Percentiles rank a stretch among this genome's conserved stretches.
phyloP scores from a whole-genome alignment of 1,140 invertebrate species.

The Procambarus virginalis region DNA sequence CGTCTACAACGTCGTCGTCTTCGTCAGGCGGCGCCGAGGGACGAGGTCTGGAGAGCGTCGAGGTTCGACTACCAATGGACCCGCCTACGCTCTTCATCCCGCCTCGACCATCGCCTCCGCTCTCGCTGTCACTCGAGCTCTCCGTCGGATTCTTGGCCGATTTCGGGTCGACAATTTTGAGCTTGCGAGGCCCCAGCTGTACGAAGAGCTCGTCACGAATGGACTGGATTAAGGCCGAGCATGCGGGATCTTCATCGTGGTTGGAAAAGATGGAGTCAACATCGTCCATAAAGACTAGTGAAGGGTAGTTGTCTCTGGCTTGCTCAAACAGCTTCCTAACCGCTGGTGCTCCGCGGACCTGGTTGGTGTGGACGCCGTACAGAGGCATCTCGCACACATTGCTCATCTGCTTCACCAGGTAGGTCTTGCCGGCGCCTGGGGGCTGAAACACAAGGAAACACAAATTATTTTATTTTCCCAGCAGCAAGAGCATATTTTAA shows the following conservation, averaged over 20 bases:
- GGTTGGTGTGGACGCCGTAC: slow-evolving; percentile 69
- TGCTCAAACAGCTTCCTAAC: slow-evolving; percentile 64
- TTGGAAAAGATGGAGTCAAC: slow-evolving; percentile 68
- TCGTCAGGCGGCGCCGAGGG: slow-evolving; percentile 45
- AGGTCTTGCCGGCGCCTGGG: slow-evolving; percentile 70
- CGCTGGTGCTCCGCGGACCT: slow-evolving; percentile 50
- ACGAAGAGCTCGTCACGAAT: slow-evolving; percentile 67
- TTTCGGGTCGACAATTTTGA: slow-evolving; percentile 68
- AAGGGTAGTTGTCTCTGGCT: slow-evolving; percentile 67
- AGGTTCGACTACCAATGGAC: slow-evolving; percentile 36
- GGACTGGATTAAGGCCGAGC: slow-evolving; percentile 17
- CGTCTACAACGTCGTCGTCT: slow-evolving; percentile 48
- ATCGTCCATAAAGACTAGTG: slow-evolving; percentile 69
- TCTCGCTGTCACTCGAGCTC: slow-evolving; percentile 1
- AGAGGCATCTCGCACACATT: slow-evolving; percentile 70
- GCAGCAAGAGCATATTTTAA: too few relatives aligned
- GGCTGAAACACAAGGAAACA: slow-evolving; percentile 38
- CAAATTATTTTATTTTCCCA: neutral
- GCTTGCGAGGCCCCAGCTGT: slow-evolving; percentile 65
- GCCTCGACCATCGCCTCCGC: slow-evolving; percentile 20
- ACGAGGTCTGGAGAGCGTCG: slow-evolving; percentile 27
- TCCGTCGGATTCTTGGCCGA: slow-evolving; percentile 54
- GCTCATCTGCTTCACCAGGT: slow-evolving; percentile 70
- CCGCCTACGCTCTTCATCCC: slow-evolving; percentile 21
- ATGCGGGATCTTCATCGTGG: slow-evolving; percentile 56